Percentiles rank a stretch among this genome's conserved stretches.
Conservation (phyloP, 1,140 invertebrate species). For the Brachionus koreanus region DNA sequence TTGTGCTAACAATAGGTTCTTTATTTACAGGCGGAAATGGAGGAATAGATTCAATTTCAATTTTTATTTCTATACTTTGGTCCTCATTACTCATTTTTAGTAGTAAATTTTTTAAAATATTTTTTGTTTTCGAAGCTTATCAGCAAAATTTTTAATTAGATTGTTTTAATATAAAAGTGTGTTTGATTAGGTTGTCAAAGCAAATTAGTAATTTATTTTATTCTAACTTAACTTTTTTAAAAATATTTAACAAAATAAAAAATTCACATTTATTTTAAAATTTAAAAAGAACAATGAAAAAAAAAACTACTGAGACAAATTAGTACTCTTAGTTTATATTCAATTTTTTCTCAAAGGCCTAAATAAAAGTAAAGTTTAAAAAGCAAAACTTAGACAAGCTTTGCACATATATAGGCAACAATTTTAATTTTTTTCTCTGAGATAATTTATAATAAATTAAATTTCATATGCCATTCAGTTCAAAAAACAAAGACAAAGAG, state of each 20-base stretch:
- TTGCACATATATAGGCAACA: background rate
- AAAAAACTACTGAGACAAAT: background rate
- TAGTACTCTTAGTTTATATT: background rate
- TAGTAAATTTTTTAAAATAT: background rate
- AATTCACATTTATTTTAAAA: background rate
- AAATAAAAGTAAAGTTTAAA: conserved; percentile 11
- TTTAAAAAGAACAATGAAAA: too few species aligned
- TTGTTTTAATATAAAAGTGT: background rate
- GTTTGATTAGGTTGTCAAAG: background rate
- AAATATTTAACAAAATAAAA: background rate
- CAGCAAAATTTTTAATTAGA: background rate
- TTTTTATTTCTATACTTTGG: background rate
- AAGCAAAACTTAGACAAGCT: background rate
- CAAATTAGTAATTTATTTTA: background rate
- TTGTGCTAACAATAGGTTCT: background rate
- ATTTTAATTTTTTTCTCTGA: background rate
- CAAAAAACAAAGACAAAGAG: background rate
- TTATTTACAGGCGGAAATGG: background rate
- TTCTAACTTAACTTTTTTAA: conserved; percentile 37
- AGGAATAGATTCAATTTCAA: background rate
- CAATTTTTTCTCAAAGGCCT: background rate
- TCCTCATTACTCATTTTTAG: background rate
- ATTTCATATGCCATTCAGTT: background rate
- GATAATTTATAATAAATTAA: conserved; percentile 12
- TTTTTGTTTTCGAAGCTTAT: background rate